Percentiles rank a stretch among this genome's conserved stretches.
Evolutionary conservation across 2,888 invertebrate genomes (phyloP).

Genomic region (Aleiodes alternator): DNA sequence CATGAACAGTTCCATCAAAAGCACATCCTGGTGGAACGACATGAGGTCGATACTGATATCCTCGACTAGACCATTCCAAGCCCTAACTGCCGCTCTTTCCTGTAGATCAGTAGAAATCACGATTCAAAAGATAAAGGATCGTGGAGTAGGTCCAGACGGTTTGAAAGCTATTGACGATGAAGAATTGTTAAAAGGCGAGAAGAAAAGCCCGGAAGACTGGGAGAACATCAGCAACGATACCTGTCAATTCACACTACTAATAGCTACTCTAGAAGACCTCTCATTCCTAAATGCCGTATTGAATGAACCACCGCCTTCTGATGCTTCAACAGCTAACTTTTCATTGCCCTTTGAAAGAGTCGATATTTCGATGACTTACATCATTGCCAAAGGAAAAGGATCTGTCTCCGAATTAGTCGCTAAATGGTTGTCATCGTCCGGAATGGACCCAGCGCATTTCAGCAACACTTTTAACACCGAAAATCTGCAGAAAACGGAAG

Average conservation of each 20-base stretch:
- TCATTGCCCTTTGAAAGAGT: constrained; percentile 65
- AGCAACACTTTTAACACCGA: constrained; percentile 69
- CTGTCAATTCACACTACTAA: constrained; percentile 90
- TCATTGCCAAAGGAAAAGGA: constrained; percentile 75
- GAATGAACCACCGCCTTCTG: constrained; percentile 64
- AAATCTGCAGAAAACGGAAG: background rate
- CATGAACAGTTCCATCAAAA: constrained; percentile 80
- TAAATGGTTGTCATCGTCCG: constrained; percentile 88
- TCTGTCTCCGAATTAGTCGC: constrained; percentile 93
- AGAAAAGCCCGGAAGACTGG: constrained; percentile 78
- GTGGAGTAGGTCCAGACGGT: constrained; percentile 39
- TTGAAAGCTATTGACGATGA: constrained; percentile 50
- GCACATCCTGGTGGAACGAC: constrained; percentile 89
- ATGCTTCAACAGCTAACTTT: constrained; percentile 66
- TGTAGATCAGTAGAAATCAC: constrained; percentile 85
- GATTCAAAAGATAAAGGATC: constrained; percentile 75
- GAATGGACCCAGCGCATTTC: constrained; percentile 80
- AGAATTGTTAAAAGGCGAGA: constrained; percentile 27
- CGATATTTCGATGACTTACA: constrained; percentile 70
- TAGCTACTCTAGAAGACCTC: constrained; percentile 93
- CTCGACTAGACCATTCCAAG: constrained; percentile 85
- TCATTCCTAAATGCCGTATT: constrained; percentile 85
- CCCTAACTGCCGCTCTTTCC: constrained; percentile 88
- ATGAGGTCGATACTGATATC: constrained; percentile 85
- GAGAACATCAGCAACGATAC: constrained; percentile 90